phyloP scores from a whole-genome alignment of 2,113 vertebrate genomes.

The Gyps fulvus region DNA sequence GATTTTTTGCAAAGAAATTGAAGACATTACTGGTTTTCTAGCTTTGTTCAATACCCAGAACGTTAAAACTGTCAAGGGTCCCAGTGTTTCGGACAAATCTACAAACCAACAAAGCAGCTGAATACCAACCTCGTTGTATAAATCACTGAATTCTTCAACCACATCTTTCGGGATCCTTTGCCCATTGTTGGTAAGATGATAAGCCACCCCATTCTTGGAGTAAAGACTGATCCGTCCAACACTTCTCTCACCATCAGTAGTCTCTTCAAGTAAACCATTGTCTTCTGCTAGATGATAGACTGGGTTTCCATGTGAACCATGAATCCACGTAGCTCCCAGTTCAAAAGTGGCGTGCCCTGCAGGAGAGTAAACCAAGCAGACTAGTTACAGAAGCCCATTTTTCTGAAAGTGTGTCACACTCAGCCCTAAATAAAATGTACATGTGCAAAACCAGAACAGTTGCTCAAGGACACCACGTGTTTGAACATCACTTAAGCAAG shows the following conservation, averaged over 20 bases:
- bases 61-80: rapidly evolving
- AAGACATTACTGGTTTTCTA: neutral
- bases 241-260: slow-evolving; percentile 89
- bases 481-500: neutral
- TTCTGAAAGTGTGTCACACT: neutral
- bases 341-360: slow-evolving; percentile 93
- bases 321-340: slow-evolving; percentile 99
- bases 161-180: slow-evolving; percentile 95
- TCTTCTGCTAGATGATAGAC: slow-evolving; percentile 99
- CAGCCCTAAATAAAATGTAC: neutral
- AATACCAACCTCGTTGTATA: slow-evolving; percentile 93
- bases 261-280: slow-evolving; percentile 93
- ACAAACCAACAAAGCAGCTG: neutral
- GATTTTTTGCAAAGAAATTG: neutral
- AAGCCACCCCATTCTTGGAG: slow-evolving; percentile 94
- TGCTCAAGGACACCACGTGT: neutral
- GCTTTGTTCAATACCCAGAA: neutral
- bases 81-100: neutral
- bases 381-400: neutral
- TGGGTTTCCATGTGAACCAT: slow-evolving; percentile 90
- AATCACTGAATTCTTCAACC: slow-evolving; percentile 99
- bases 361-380: neutral
- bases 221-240: slow-evolving; percentile 96
- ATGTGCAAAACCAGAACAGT: neutral
- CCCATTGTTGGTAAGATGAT: slow-evolving; percentile 92